A percentile compares a stretch with the other conserved stretches of the same genome.
These are phyloP conservation scores for Drosophila sproati DNA, from an alignment of 1,140 invertebrate genomes.

Conservation along the genomic window DNA sequence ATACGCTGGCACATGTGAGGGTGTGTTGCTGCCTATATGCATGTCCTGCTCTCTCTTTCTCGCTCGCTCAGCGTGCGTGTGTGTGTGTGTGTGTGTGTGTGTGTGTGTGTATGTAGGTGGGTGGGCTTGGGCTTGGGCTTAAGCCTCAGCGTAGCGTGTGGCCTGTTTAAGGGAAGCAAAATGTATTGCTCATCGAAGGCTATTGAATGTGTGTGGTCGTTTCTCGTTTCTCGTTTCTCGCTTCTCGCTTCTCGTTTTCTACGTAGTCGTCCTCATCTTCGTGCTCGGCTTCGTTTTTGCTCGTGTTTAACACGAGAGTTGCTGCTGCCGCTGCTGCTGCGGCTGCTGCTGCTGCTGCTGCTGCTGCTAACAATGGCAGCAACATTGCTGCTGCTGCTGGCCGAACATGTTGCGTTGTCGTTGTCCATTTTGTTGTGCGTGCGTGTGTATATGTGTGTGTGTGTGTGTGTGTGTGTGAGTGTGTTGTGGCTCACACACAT, in stretches of 20 bases:
- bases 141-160: slow-evolving; percentile 42
- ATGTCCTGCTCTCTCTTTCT: slow-evolving; percentile 60
- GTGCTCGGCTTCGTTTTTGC: slow-evolving; percentile 10
- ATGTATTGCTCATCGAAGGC: slow-evolving; percentile 83
- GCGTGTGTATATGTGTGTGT: slow-evolving; percentile 25
- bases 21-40: slow-evolving; percentile 46
- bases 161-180: slow-evolving; percentile 75
- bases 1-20: slow-evolving; percentile 19
- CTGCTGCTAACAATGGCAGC: slow-evolving; percentile 56
- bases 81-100: slow-evolving; percentile 1
- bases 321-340: slow-evolving; percentile 21
- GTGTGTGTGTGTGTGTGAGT: slow-evolving; percentile 45
- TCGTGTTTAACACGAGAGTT: neutral
- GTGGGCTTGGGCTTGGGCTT: slow-evolving; percentile 21
- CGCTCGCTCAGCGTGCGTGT: slow-evolving; percentile 7
- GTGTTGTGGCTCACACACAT: slow-evolving; percentile 43
- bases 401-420: slow-evolving; percentile 79
- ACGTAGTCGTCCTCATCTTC: slow-evolving; percentile 28
- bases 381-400: slow-evolving; percentile 48
- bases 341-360: slow-evolving; percentile 22
- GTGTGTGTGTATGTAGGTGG: slow-evolving; percentile 7
- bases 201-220: slow-evolving; percentile 75
- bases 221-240: neutral
- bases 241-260: neutral
- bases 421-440: slow-evolving; percentile 54